phyloP scores from a whole-genome alignment of 2,797 vertebrate genomes.

The Heterohyrax brucei region DNA sequence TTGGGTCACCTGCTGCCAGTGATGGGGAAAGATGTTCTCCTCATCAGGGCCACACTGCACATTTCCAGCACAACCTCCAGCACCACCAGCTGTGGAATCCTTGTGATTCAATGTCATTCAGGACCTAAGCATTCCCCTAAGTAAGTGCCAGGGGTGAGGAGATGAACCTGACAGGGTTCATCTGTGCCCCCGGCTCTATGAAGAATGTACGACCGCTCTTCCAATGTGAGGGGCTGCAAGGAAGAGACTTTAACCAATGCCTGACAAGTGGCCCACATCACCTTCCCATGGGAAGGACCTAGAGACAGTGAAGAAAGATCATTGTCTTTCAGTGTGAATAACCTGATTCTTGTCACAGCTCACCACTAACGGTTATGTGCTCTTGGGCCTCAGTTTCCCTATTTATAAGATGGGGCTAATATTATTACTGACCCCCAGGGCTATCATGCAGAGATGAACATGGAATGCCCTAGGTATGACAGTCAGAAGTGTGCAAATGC shows the following conservation, averaged over 20 bases:
- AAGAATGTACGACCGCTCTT: background rate
- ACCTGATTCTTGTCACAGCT: background rate
- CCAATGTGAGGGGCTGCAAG: background rate
- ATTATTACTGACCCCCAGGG: background rate
- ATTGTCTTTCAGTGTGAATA: background rate
- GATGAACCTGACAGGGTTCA: rapidly evolving
- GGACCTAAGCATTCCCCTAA: background rate
- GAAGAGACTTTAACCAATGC: background rate
- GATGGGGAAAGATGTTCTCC: background rate
- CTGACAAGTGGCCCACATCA: background rate
- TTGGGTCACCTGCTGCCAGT: background rate
- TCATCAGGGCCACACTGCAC: background rate
- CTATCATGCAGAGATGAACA: background rate
- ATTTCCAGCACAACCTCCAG: background rate
- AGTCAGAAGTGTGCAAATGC: background rate
- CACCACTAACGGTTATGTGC: too few relatives aligned
- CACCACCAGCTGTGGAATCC: background rate
- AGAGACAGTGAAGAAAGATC: background rate
- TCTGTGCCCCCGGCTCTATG: background rate
- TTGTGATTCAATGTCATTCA: background rate
- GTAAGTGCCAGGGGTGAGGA: background rate
- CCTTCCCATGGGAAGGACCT: background rate
- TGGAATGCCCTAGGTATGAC: background rate
- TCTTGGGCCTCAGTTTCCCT: background rate
- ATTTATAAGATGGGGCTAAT: background rate